These are phyloP conservation scores for Lytechinus pictus DNA, from an alignment of 35 echinoderm and acorn worm genomes.

Conservation along the genomic window DNA sequence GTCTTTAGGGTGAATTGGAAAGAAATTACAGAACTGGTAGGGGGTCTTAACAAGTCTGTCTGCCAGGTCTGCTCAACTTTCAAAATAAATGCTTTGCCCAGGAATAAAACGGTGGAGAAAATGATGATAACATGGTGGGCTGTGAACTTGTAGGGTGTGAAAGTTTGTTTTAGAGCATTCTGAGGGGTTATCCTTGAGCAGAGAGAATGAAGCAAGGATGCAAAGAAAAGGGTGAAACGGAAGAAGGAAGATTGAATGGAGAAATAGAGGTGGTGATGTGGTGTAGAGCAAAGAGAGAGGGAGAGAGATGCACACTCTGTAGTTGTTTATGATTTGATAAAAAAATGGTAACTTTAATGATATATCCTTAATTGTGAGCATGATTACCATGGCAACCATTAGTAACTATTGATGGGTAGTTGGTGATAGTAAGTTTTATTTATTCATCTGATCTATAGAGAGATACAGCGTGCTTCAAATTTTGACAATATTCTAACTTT, in stretches of 20 bases:
- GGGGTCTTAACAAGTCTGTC: constrained; percentile 29
- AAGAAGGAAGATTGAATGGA: not conserved
- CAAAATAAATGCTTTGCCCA: constrained; percentile 12
- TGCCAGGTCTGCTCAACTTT: constrained; percentile 1
- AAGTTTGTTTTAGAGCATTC: constrained; percentile 11
- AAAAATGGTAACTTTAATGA: no score
- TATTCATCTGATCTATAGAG: no score
- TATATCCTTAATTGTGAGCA: no score
- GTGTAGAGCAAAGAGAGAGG: not conserved
- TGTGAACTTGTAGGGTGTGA: constrained; percentile 4
- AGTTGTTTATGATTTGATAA: not conserved
- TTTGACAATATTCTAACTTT: no score
- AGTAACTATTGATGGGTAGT: no score
- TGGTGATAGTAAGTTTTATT: no score
- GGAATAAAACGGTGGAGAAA: not conserved
- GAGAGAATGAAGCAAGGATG: not conserved
- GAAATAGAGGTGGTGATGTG: not conserved
- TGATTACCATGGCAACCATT: no score
- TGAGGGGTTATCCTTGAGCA: not conserved
- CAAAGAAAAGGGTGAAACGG: no score
- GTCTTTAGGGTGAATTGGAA: constrained; percentile 52
- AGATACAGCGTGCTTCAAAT: no score
- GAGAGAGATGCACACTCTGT: not conserved
- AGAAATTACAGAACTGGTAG: constrained; percentile 34
- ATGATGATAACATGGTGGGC: constrained; percentile 1